Percentiles rank a stretch among this genome's conserved stretches.
phyloP scores from a whole-genome alignment of 1,140 invertebrate species.

The Streblospio benedicti region DNA sequence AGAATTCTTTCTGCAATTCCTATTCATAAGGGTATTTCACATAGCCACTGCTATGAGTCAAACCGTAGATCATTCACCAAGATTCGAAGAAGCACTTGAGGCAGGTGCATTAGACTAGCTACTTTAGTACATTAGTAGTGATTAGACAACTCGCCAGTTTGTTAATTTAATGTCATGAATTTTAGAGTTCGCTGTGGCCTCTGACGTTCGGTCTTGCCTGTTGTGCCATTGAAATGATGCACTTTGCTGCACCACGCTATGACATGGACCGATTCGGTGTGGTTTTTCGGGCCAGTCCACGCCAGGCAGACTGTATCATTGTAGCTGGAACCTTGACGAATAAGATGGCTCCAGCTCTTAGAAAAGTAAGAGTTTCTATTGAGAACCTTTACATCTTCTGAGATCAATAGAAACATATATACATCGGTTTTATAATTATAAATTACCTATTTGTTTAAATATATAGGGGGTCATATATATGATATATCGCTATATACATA shows the following conservation, averaged over 20 bases:
- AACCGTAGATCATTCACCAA: too few relatives aligned
- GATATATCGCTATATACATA: neutral
- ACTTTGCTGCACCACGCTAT: constrained; percentile 93
- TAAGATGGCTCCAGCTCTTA: constrained; percentile 95
- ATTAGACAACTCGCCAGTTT: too few relatives aligned
- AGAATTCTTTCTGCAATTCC: too few relatives aligned
- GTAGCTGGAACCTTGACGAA: constrained; percentile 97
- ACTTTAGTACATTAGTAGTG: too few relatives aligned
- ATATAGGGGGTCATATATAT: too few relatives aligned
- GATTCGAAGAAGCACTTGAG: too few relatives aligned
- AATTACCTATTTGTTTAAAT: too few relatives aligned
- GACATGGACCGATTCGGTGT: constrained; percentile 88
- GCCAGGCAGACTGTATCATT: constrained; percentile 87
- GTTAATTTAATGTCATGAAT: neutral
- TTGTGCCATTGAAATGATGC: constrained; percentile 99
- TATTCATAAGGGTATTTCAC: too few relatives aligned
- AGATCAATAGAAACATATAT: neutral
- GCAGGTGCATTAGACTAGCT: too few relatives aligned
- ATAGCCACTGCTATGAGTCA: too few relatives aligned
- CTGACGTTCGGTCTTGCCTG: constrained; percentile 94
- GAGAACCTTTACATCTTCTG: too few relatives aligned
- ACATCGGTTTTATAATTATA: too few relatives aligned
- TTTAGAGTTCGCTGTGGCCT: constrained; percentile 80
- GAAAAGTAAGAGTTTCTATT: constrained; percentile 60
- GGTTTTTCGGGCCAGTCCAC: constrained; percentile 90